phyloP scores from a whole-genome alignment of 1,140 invertebrate genomes.

The Zaprionus gabonicus region DNA sequence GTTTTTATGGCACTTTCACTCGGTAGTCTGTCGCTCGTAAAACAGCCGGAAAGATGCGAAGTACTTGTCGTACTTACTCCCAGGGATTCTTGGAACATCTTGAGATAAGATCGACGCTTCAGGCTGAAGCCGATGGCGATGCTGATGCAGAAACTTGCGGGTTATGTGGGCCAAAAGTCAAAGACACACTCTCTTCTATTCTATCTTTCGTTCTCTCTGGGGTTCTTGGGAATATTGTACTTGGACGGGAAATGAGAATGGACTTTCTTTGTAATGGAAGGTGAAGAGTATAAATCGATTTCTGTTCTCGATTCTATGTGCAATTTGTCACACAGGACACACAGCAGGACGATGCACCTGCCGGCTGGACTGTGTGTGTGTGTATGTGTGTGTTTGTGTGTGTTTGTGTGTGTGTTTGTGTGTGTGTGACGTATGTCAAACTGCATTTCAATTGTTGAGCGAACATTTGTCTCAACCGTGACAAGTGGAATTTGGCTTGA shows the following conservation, averaged over 20 bases:
- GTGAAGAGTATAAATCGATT: slow-evolving; percentile 7
- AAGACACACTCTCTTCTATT: not conserved
- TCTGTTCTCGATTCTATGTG: not conserved
- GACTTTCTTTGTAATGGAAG: not conserved
- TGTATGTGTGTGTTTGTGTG: not conserved
- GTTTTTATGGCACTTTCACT: slow-evolving; percentile 16
- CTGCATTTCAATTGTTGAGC: slow-evolving; percentile 41
- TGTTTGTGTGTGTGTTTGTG: not conserved
- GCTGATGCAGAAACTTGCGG: not conserved
- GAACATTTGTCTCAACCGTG: slow-evolving; percentile 47
- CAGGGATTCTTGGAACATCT: not conserved
- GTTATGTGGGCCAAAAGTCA: not conserved
- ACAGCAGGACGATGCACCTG: slow-evolving; percentile 6
- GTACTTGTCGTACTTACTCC: not conserved
- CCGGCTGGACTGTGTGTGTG: not conserved
- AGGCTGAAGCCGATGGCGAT: not conserved
- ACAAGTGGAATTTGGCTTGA: slow-evolving; percentile 74
- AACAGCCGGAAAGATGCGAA: not conserved
- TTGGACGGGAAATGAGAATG: not conserved
- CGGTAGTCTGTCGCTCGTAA: not conserved
- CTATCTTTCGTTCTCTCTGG: not conserved
- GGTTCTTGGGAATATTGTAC: not conserved
- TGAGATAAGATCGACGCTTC: not conserved
- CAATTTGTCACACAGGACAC: slow-evolving; percentile 11
- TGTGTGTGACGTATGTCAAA: slow-evolving; percentile 28